Evolutionary conservation across 2,797 vertebrate species (phyloP).

Genomic region (Furcifer pardalis): DNA sequence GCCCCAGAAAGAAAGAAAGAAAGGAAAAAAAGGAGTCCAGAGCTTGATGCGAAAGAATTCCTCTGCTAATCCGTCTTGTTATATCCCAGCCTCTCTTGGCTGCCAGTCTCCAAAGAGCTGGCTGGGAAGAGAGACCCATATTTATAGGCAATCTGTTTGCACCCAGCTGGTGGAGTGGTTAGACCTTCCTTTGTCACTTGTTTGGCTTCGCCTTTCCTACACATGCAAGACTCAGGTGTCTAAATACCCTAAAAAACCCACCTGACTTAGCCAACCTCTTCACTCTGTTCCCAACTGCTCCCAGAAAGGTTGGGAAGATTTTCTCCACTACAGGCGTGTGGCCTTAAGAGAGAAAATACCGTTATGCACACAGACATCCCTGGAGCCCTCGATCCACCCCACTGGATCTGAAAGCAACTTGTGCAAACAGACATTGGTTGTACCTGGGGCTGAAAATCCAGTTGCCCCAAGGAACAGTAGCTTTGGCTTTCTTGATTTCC

Average conservation of each 20-base stretch:
- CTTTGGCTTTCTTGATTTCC: background rate
- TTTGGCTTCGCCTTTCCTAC: conserved; percentile 15
- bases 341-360: background rate
- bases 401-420: background rate
- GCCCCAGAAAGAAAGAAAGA: background rate
- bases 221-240: conserved; percentile 39
- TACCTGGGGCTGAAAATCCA: background rate
- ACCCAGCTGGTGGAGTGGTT: conserved; percentile 36
- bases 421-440: background rate
- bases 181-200: conserved; percentile 26
- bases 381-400: background rate
- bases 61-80: conserved; percentile 1
- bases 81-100: conserved; percentile 22
- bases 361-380: no score
- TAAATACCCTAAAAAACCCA: conserved; percentile 36
- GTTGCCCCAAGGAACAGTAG: background rate
- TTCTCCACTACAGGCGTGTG: background rate
- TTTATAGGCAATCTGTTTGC: conserved; percentile 47
- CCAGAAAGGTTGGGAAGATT: background rate
- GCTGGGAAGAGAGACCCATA: conserved; percentile 37
- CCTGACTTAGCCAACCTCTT: conserved; percentile 37
- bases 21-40: background rate
- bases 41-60: background rate
- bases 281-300: background rate
- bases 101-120: conserved; percentile 28